These are phyloP conservation scores for Dinocampus coccinellae DNA, from an alignment of 2,888 invertebrate species.

Conservation along the genomic window DNA sequence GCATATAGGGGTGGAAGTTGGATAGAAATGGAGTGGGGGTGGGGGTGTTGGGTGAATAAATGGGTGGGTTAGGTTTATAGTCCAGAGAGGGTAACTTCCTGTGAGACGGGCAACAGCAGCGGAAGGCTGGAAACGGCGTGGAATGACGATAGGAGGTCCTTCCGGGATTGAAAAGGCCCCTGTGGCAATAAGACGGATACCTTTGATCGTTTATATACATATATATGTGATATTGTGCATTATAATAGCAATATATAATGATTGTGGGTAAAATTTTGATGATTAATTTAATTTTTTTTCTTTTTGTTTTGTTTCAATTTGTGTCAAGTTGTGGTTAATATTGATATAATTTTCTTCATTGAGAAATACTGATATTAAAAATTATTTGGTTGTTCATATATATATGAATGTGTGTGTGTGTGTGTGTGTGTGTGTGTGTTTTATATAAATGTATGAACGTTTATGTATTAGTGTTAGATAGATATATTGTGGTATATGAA, in stretches of 20 bases:
- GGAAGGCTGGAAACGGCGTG: constrained; percentile 22
- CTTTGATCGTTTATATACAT: neutral
- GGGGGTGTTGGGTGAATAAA: too few species aligned
- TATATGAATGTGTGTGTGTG: neutral
- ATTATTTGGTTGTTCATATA: neutral
- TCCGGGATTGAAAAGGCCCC: constrained; percentile 40
- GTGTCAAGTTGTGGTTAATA: too few species aligned
- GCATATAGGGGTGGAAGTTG: too few species aligned
- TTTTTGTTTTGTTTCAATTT: too few species aligned
- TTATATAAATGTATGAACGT: too few species aligned
- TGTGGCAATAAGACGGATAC: constrained; percentile 46
- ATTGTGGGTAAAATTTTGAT: too few species aligned
- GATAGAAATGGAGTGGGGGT: too few species aligned
- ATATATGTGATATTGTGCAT: neutral
- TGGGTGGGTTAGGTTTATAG: constrained; percentile 10
- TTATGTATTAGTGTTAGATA: neutral
- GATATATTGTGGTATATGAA: constrained; percentile 26
- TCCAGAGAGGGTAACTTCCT: constrained; percentile 13
- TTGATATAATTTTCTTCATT: too few species aligned
- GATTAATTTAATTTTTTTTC: too few species aligned
- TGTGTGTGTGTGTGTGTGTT: too few species aligned
- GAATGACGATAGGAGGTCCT: constrained; percentile 29
- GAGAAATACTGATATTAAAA: too few species aligned
- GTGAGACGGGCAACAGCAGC: constrained; percentile 2
- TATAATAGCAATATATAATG: too few species aligned